A percentile compares a stretch with the other conserved stretches of the same genome.
phyloP scores from a whole-genome alignment of 2,888 invertebrate genomes.

The Phortica okadai region DNA sequence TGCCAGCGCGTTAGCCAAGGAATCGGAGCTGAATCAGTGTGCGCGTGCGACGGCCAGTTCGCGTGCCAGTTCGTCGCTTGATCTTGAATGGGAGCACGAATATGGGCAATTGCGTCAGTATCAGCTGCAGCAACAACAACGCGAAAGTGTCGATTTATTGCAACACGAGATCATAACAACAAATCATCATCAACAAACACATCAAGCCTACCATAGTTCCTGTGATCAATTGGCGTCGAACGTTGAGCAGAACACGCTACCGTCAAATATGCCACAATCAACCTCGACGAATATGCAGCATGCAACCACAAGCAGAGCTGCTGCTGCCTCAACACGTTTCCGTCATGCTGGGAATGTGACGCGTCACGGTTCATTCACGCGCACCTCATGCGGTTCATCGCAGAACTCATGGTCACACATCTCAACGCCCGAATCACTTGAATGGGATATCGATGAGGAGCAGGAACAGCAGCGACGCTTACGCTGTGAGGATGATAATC shows the following conservation, averaged over 20 bases:
- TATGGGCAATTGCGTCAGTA: slow-evolving; percentile 63
- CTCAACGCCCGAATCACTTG: slow-evolving; percentile 82
- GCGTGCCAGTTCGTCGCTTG: slow-evolving; percentile 81
- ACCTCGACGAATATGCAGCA: background rate
- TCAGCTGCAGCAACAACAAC: slow-evolving; percentile 44
- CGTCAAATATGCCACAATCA: background rate
- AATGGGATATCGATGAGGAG: slow-evolving; percentile 82
- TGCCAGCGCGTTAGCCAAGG: slow-evolving; percentile 68
- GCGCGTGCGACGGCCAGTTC: slow-evolving; percentile 75
- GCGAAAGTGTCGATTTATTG: slow-evolving; percentile 1
- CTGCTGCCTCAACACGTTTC: slow-evolving; percentile 44
- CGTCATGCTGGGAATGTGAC: slow-evolving; percentile 46
- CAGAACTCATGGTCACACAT: slow-evolving; percentile 80
- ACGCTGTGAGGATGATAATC: slow-evolving; percentile 77
- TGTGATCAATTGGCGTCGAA: background rate
- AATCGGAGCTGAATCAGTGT: slow-evolving; percentile 65
- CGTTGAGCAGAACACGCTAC: background rate
- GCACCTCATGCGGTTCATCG: slow-evolving; percentile 76
- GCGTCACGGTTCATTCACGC: slow-evolving; percentile 64
- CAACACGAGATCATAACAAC: slow-evolving; percentile 41
- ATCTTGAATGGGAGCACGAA: slow-evolving; percentile 85
- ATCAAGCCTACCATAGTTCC: background rate
- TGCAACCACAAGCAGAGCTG: background rate
- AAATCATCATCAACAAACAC: slow-evolving; percentile 48
- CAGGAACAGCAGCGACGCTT: slow-evolving; percentile 72